Conservation (phyloP, 2,113 vertebrate species). For the Hydropotes inermis region DNA sequence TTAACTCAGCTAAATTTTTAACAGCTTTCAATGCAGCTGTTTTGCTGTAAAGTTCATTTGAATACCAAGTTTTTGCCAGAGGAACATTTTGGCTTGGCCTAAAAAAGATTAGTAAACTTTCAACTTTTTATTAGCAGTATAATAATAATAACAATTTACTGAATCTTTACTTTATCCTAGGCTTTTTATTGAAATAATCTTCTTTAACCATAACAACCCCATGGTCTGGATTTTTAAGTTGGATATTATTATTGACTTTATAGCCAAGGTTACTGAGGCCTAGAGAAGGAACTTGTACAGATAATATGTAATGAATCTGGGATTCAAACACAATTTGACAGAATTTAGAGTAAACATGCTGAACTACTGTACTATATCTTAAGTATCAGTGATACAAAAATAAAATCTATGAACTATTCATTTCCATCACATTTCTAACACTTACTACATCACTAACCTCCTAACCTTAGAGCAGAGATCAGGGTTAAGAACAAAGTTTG, state of each 20-base stretch:
- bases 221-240: not conserved
- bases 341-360: not conserved
- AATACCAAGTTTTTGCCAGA: not conserved
- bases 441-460: not conserved
- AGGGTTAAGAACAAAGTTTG: not conserved
- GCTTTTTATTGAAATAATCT: not conserved
- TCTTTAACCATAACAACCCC: not conserved
- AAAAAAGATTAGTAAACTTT: not conserved
- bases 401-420: not conserved
- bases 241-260: not conserved
- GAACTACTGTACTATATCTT: not conserved
- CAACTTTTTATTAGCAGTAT: not conserved
- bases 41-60: not conserved
- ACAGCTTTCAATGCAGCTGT: not conserved
- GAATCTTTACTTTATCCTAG: not conserved
- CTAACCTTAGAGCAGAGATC: not conserved
- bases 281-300: not conserved
- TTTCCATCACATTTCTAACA: not conserved
- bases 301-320: not conserved
- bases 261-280: not conserved
- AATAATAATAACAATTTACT: not conserved
- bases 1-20: conserved; percentile 20
- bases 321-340: not conserved
- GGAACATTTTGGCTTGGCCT: not conserved
- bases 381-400: not conserved